Evolutionary conservation across 2,113 vertebrate genomes (phyloP), one percentile per base, ranked within the genome.

Genomic region (Paralichthys olivaceus): DNA sequence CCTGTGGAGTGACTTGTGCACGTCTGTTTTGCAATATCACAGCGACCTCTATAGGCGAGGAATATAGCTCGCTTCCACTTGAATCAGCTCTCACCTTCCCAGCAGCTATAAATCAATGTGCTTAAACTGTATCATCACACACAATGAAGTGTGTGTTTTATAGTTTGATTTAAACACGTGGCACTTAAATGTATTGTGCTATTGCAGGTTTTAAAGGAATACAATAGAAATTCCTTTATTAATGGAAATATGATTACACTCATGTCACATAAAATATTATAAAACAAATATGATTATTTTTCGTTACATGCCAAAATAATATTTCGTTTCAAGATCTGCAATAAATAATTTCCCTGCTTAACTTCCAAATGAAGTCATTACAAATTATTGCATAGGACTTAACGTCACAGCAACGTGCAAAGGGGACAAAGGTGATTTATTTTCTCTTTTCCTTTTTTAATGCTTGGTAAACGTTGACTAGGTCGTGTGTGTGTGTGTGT

Each of bases 1-100:
- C 89, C 81, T 90, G 89, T 90, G 64, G 89, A 88, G 81, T 72
- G 66, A 75, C 70, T 83, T 37, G 53, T 23, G 67, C 78, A 53
- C 60, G 49, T 85, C 73, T 80, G 83, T 85, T 90, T 89, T 88
- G 89, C 77, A 87, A 92, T 93, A 93, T 93, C 77, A 87, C 90
- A 94, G 94, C 93, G 94, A 90, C 94, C 94, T 94, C 94, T 94
- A 92, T 92, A 80, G 94, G 88, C 82, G 3, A 62, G 14, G 15
- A 2, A 34, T 9, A 79, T 62, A 70, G 45, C 45, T 22, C 15
- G 19, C 51, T 26, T 37, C 0, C 47, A 20, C 25, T 15, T 22
- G n/a, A 67, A 64, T 25, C 26, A 12, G 23, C 23, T 69, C 43
- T 54, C 55, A 57, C 43, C 32, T 49, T 68, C 37, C n/a, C 34